phyloP scores from a whole-genome alignment of 2,888 invertebrate species.

The Cheilosia urbana region DNA sequence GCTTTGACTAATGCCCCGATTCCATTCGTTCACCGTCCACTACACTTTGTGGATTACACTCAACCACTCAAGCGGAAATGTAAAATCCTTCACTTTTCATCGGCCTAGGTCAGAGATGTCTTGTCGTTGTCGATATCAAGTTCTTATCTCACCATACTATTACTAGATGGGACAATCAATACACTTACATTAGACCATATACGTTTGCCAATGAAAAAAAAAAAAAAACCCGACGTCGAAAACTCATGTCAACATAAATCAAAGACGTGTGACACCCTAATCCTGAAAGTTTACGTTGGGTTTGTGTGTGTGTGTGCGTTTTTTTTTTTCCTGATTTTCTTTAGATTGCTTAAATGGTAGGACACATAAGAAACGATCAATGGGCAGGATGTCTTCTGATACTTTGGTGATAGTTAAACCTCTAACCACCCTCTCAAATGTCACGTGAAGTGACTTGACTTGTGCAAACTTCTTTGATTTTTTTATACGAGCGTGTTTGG shows the following conservation, averaged over 20 bases:
- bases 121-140: slow-evolving; percentile 58
- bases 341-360: slow-evolving; percentile 72
- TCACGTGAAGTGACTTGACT: slow-evolving; percentile 74
- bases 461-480: slow-evolving; percentile 63
- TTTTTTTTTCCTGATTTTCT: slow-evolving; percentile 60
- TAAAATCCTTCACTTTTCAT: slow-evolving; percentile 62
- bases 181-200: slow-evolving; percentile 23
- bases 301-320: no score
- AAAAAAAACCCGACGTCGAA: slow-evolving; percentile 65
- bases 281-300: slow-evolving; percentile 73
- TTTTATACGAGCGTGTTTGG: slow-evolving; percentile 50
- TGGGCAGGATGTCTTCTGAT: slow-evolving; percentile 66
- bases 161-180: slow-evolving; percentile 12
- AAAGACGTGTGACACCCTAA: slow-evolving; percentile 75
- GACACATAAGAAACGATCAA: slow-evolving; percentile 73
- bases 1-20: slow-evolving; percentile 64
- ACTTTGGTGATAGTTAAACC: slow-evolving; percentile 68
- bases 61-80: slow-evolving; percentile 62
- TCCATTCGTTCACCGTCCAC: slow-evolving; percentile 49
- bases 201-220: slow-evolving; percentile 49
- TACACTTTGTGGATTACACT: slow-evolving; percentile 52
- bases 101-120: slow-evolving; percentile 64
- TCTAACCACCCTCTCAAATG: slow-evolving; percentile 57
- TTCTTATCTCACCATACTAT: slow-evolving; percentile 62
- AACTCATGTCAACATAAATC: slow-evolving; percentile 75